Percentiles rank a stretch among this genome's conserved stretches.
Evolutionary conservation across 1,140 invertebrate species (phyloP).

Genomic region (Idris sp.): DNA sequence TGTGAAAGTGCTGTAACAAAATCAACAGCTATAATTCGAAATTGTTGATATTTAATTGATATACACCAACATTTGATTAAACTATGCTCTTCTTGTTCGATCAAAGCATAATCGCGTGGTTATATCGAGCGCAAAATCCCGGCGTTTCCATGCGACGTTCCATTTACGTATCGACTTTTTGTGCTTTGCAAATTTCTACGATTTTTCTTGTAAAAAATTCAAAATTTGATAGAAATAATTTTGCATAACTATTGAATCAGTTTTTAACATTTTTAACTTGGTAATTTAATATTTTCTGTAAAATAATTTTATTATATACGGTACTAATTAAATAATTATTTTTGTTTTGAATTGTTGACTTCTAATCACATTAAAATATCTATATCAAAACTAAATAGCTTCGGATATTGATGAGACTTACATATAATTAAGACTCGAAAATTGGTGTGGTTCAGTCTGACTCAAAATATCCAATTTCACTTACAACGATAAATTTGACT

Average conservation of each 20-base stretch:
- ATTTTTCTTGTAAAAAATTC: conserved; percentile 34
- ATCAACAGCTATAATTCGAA: conserved; percentile 2
- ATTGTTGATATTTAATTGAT: conserved; percentile 29
- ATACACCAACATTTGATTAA: conserved; percentile 47
- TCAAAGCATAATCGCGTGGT: conserved; percentile 46
- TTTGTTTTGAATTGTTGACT: no score
- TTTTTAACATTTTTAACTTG: no score
- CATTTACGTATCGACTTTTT: conserved; percentile 63
- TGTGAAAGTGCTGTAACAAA: no score
- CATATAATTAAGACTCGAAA: no score
- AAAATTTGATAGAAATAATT: conserved; percentile 6
- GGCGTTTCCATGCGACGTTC: conserved; percentile 62
- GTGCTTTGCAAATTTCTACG: conserved; percentile 43
- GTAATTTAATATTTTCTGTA: no score
- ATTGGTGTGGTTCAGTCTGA: conserved; percentile 25
- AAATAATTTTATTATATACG: no score
- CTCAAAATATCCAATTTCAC: conserved; percentile 45
- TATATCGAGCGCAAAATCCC: conserved; percentile 62
- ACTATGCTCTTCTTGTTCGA: conserved; percentile 47
- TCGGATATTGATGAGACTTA: no score
- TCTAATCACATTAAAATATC: no score
- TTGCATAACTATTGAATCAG: no score
- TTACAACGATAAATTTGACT: conserved; percentile 37
- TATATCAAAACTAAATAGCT: no score
- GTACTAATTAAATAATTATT: no score